Percentiles rank a stretch among this genome's conserved stretches.
Conservation (phyloP, 2,797 vertebrate genomes). For the Melanotaenia boesemani region DNA sequence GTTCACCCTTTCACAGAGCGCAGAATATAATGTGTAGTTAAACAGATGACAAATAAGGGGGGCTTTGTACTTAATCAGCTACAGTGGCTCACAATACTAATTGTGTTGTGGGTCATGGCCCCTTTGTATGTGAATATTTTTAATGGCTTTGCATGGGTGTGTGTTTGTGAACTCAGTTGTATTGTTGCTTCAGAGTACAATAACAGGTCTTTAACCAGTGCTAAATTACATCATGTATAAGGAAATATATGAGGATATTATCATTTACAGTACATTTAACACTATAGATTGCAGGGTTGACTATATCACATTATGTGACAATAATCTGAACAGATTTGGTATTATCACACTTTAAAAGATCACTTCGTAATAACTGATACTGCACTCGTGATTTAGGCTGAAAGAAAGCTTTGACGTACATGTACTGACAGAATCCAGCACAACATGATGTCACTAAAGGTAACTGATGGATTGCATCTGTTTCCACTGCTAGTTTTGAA, state of each 20-base stretch:
- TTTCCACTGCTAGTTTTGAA: too few species aligned
- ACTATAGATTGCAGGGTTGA: not conserved
- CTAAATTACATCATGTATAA: not conserved
- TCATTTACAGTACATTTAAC: not conserved
- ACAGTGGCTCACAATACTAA: slow-evolving; percentile 22
- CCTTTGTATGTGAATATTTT: slow-evolving; percentile 11
- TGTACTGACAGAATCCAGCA: too few species aligned
- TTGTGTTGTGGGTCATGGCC: slow-evolving; percentile 9
- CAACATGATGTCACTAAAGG: too few species aligned
- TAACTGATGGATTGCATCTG: too few species aligned
- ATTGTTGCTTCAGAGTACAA: not conserved
- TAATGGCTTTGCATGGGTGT: not conserved
- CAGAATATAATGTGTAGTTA: slow-evolving; percentile 17
- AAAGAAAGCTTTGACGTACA: too few species aligned
- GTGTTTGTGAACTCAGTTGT: not conserved
- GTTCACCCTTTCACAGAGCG: slow-evolving; percentile 16
- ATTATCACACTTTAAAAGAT: too few species aligned
- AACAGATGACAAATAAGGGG: slow-evolving; percentile 14
- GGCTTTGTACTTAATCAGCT: slow-evolving; percentile 8
- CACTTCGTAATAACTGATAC: too few species aligned
- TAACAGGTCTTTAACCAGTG: not conserved
- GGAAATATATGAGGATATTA: not conserved
- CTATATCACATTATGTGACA: too few species aligned
- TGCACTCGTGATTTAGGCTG: too few species aligned
- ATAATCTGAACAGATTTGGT: too few species aligned